Percentiles rank a stretch among this genome's conserved stretches.
Conservation (phyloP, 2,888 invertebrate genomes). For the Hedychridium roseum region DNA sequence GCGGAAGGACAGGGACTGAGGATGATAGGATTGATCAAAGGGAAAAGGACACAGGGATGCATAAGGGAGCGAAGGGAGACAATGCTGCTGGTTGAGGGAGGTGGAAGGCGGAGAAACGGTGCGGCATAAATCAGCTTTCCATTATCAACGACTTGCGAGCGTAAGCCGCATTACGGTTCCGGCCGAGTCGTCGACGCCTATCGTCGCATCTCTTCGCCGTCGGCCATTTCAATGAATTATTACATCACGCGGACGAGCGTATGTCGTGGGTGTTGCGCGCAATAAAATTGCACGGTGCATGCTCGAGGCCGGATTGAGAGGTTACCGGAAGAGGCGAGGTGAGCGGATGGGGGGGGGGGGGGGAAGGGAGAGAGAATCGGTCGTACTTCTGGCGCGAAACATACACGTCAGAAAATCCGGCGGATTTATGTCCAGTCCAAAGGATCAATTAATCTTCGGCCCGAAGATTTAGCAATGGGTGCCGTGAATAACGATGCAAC, state of each 20-base stretch:
- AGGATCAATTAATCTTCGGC: too few relatives aligned
- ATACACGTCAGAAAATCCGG: too few relatives aligned
- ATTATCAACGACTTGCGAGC: conserved; percentile 42
- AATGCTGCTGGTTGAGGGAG: conserved; percentile 6
- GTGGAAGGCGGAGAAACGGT: conserved; percentile 9
- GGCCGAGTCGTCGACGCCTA: conserved; percentile 1
- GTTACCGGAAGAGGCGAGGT: too few relatives aligned
- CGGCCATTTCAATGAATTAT: neutral
- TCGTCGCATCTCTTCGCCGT: conserved; percentile 1
- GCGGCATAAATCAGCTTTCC: conserved; percentile 44
- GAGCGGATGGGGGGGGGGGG: too few relatives aligned
- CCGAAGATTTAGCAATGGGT: too few relatives aligned
- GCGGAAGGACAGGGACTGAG: too few relatives aligned
- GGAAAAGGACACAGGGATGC: too few relatives aligned
- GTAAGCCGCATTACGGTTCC: conserved; percentile 4
- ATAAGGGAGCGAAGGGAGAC: neutral
- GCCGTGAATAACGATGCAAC: too few relatives aligned
- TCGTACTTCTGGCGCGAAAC: too few relatives aligned
- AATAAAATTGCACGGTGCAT: neutral
- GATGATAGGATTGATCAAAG: too few relatives aligned
- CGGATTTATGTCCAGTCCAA: too few relatives aligned
- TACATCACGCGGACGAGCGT: neutral
- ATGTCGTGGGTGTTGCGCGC: neutral
- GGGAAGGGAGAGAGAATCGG: too few relatives aligned
- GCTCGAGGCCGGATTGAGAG: neutral